Evolutionary conservation across 2,113 vertebrate species (phyloP).

Genomic region (Mustela nigripes): DNA sequence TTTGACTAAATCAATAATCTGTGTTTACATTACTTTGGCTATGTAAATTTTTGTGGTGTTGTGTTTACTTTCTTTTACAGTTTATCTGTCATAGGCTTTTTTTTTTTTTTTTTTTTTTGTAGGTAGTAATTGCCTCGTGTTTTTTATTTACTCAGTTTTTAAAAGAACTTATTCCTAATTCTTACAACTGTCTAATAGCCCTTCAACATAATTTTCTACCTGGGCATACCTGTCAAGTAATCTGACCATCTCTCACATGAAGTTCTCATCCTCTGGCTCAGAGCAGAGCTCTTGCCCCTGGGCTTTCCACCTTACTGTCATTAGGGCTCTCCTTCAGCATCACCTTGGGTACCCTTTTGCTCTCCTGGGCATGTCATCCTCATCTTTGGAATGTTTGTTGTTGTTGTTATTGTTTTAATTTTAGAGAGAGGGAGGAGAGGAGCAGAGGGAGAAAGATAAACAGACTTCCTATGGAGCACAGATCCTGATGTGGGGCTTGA

Average conservation of each 20-base stretch:
- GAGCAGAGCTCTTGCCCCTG: not conserved
- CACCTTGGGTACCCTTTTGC: not conserved
- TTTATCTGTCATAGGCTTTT: not conserved
- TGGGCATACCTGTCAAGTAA: not conserved
- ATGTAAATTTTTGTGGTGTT: not conserved
- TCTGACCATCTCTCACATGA: not conserved
- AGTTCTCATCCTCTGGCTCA: not conserved
- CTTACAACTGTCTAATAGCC: not conserved
- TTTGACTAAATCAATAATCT: constrained; percentile 13
- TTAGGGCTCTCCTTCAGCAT: not conserved
- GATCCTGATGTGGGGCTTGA: not conserved
- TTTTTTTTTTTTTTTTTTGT: not conserved
- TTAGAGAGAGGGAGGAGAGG: not conserved
- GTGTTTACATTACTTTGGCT: constrained; percentile 20
- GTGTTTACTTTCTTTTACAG: not conserved
- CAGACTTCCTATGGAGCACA: not conserved
- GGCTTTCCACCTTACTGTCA: not conserved
- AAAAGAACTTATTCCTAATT: not conserved
- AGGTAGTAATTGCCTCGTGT: not conserved
- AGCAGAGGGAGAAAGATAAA: not conserved
- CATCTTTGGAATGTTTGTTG: not conserved
- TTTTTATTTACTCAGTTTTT: constrained; percentile 26
- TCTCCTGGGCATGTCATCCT: not conserved
- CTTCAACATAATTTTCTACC: not conserved
- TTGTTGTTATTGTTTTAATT: not conserved